Percentiles rank a stretch among this genome's conserved stretches.
Evolutionary conservation across 2,888 invertebrate genomes (phyloP).

Genomic region (Microctonus brassicae): DNA sequence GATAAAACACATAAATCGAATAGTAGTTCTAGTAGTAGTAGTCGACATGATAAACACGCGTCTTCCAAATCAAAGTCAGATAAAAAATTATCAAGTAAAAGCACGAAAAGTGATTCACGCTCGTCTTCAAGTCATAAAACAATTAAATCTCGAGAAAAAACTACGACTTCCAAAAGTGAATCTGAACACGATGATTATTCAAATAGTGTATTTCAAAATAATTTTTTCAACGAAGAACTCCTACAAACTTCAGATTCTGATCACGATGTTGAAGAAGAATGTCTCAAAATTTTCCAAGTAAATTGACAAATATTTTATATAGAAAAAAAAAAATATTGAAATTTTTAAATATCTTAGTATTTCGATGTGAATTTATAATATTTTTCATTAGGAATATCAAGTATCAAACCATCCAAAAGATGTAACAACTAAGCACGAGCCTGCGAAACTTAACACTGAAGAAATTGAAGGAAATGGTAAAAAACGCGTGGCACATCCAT

Average conservation of each 20-base stretch:
- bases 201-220: conserved; percentile 48
- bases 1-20: conserved; percentile 48
- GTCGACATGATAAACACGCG: conserved; percentile 54
- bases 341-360: too few species aligned
- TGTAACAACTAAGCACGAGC: conserved; percentile 47
- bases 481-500: conserved; percentile 81
- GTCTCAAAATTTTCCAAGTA: conserved; percentile 89
- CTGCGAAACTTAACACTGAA: conserved; percentile 54
- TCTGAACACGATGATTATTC: conserved; percentile 50
- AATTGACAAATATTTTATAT: conserved; percentile 4
- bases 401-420: conserved; percentile 59
- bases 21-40: not conserved
- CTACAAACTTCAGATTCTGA: conserved; percentile 73
- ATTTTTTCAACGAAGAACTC: conserved; percentile 60
- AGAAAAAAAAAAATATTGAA: not conserved
- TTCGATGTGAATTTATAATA: conserved; percentile 19
- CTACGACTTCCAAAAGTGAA: conserved; percentile 50
- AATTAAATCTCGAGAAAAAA: conserved; percentile 52
- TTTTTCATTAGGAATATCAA: conserved; percentile 62
- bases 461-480: conserved; percentile 68
- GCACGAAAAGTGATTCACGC: conserved; percentile 45
- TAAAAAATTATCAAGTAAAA: conserved; percentile 53
- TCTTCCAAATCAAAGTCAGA: conserved; percentile 52
- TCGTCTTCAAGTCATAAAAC: conserved; percentile 55
- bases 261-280: conserved; percentile 84